These are phyloP conservation scores for Leucoptera coffeella DNA, from an alignment of 2,888 invertebrate species.

Conservation along the genomic window DNA sequence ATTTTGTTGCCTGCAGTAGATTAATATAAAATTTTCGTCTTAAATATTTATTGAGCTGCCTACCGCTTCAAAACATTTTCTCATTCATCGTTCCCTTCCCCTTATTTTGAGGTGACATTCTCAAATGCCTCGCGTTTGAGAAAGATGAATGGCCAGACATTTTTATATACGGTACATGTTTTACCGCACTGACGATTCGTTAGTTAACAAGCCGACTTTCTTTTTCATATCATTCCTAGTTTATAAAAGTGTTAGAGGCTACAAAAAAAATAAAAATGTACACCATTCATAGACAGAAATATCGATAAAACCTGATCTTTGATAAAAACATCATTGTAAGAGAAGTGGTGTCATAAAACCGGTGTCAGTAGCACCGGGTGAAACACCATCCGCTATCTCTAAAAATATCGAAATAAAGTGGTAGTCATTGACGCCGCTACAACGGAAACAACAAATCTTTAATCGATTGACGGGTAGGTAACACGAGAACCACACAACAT, in stretches of 20 bases:
- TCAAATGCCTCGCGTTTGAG: slow-evolving; percentile 43
- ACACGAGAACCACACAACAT: too few species aligned
- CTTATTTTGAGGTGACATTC: slow-evolving; percentile 40
- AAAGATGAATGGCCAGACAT: slow-evolving; percentile 49
- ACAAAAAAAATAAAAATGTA: too few species aligned
- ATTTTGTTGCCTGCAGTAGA: too few species aligned
- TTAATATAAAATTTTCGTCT: too few species aligned
- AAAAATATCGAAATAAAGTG: slow-evolving; percentile 51
- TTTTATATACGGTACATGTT: slow-evolving; percentile 36
- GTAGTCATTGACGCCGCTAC: slow-evolving; percentile 46
- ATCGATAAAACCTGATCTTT: slow-evolving; percentile 25
- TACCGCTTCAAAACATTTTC: slow-evolving; percentile 2
- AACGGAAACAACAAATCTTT: slow-evolving; percentile 48
- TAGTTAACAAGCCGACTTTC: too few species aligned
- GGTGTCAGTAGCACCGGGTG: slow-evolving; percentile 43
- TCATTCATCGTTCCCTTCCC: slow-evolving; percentile 23
- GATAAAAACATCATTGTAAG: slow-evolving; percentile 43
- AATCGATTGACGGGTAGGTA: too few species aligned
- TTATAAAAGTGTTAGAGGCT: too few species aligned
- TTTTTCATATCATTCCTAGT: too few species aligned
- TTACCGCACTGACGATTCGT: too few species aligned
- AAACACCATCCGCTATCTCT: slow-evolving; percentile 49
- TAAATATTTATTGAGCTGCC: slow-evolving; percentile 15
- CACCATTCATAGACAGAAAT: too few species aligned
- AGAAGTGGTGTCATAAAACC: slow-evolving; percentile 44